A percentile compares a stretch with the other conserved stretches of the same genome.
phyloP scores from a whole-genome alignment of 2,797 vertebrate species.

The Tapirus indicus region DNA sequence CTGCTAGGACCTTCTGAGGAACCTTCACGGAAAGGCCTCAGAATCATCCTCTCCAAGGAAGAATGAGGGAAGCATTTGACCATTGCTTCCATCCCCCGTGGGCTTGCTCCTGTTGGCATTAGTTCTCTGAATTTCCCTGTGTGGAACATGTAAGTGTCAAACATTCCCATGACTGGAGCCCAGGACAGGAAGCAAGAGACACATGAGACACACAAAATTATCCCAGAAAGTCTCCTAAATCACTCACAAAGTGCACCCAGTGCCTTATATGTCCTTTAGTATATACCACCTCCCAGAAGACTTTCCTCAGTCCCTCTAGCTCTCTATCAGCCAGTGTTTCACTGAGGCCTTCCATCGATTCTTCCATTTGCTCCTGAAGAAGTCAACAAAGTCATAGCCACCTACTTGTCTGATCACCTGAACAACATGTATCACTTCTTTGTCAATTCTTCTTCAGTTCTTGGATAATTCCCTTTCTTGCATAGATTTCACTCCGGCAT shows the following conservation, averaged over 20 bases:
- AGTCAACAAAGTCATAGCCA: neutral
- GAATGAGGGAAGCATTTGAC: neutral
- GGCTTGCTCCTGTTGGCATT: rapidly evolving
- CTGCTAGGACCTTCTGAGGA: neutral
- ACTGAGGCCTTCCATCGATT: neutral
- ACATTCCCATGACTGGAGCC: rapidly evolving
- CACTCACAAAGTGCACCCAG: neutral
- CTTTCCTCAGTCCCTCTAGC: neutral
- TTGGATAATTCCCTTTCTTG: neutral
- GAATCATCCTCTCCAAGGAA: neutral
- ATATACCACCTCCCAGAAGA: too few species aligned
- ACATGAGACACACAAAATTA: neutral
- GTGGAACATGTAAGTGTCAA: neutral
- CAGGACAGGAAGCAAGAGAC: neutral
- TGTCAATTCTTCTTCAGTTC: neutral
- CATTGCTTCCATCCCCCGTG: rapidly evolving
- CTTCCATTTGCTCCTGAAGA: neutral
- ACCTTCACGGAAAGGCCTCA: too few species aligned
- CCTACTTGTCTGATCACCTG: neutral
- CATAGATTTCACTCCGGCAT: neutral
- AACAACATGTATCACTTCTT: neutral
- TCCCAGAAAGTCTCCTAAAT: neutral
- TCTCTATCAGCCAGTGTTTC: neutral
- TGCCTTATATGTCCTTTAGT: neutral
- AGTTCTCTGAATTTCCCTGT: neutral